These are phyloP conservation scores for Heterohyrax brucei DNA, from an alignment of 2,797 vertebrate species.

Conservation along the genomic window DNA sequence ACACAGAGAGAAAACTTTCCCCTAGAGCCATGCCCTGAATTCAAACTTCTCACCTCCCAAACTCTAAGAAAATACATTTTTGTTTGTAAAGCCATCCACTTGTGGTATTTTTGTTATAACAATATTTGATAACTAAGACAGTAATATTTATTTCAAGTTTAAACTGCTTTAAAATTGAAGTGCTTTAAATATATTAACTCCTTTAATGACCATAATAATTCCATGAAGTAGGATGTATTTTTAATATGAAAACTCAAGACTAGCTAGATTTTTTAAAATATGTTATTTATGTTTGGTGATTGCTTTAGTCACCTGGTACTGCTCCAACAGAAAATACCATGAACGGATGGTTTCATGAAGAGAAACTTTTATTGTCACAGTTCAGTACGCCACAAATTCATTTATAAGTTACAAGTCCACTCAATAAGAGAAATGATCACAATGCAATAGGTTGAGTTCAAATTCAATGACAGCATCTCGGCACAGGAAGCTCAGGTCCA, in stretches of 20 bases:
- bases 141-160: not conserved
- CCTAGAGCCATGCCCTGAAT: not conserved
- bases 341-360: too few species aligned
- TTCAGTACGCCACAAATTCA: too few species aligned
- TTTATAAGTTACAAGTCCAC: too few species aligned
- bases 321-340: too few species aligned
- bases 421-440: too few species aligned
- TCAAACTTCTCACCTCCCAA: not conserved
- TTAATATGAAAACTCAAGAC: constrained; percentile 32
- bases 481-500: too few species aligned
- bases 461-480: too few species aligned
- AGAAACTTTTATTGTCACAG: too few species aligned
- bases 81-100: not conserved
- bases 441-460: too few species aligned
- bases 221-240: not conserved
- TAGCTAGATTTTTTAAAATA: not conserved
- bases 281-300: not conserved
- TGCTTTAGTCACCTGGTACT: too few species aligned
- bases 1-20: not conserved
- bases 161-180: not conserved
- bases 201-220: not conserved
- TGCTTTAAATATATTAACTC: not conserved
- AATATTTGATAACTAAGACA: not conserved
- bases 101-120: not conserved
- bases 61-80: not conserved